These are phyloP conservation scores for Symphodus melops DNA, from an alignment of 2,113 vertebrate species.

Conservation along the genomic window DNA sequence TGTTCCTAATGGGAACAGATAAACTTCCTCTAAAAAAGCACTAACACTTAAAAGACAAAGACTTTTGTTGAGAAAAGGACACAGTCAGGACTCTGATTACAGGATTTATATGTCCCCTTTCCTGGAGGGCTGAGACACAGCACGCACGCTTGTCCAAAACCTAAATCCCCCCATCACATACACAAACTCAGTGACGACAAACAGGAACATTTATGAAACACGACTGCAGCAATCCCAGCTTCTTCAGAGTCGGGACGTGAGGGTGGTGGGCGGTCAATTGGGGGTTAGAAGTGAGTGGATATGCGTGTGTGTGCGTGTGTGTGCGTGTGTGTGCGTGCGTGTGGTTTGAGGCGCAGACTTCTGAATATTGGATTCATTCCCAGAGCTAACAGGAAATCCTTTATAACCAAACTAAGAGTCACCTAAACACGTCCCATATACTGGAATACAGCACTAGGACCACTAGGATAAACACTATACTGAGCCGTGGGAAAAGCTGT, in stretches of 20 bases:
- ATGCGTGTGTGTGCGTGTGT: constrained; percentile 13
- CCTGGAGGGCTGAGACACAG: constrained; percentile 18
- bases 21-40: constrained; percentile 61
- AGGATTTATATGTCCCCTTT: constrained; percentile 17
- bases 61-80: constrained; percentile 30
- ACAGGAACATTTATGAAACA: constrained; percentile 34
- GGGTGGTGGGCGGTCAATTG: constrained; percentile 7
- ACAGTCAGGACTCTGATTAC: constrained; percentile 10
- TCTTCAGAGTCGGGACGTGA: constrained; percentile 49
- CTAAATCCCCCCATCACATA: not conserved
- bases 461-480: constrained; percentile 39
- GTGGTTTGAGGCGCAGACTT: constrained; percentile 8
- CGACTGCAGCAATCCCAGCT: constrained; percentile 24
- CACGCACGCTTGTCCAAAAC: constrained; percentile 9
- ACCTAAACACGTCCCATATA: constrained; percentile 64
- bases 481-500: constrained; percentile 32
- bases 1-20: constrained; percentile 40
- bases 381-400: constrained; percentile 74
- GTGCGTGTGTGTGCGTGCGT: constrained; percentile 8
- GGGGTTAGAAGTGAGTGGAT: constrained; percentile 9
- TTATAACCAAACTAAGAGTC: constrained; percentile 60
- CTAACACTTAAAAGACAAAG: constrained; percentile 8
- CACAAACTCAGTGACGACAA: constrained; percentile 17
- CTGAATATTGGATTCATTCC: constrained; percentile 65
- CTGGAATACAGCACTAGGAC: constrained; percentile 45